Conservation (phyloP, 35 echinoderm and acorn worm species). For the Diadema setosum region DNA sequence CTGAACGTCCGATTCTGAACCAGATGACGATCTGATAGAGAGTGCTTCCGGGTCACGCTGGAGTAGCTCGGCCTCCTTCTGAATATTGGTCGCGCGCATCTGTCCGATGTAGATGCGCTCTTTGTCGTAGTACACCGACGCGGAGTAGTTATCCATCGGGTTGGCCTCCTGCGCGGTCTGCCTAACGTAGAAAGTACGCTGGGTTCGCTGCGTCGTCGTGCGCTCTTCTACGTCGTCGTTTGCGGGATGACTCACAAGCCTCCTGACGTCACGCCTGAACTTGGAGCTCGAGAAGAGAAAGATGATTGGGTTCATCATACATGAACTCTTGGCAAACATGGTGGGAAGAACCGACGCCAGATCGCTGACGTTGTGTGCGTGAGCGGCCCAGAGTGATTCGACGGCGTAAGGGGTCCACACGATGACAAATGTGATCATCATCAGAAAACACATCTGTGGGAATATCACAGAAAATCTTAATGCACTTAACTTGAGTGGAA, state of each 20-base stretch:
- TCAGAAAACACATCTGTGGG: constrained; percentile 40
- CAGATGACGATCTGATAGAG: constrained; percentile 29
- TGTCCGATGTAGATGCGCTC: constrained; percentile 66
- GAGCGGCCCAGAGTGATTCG: background rate
- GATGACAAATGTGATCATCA: constrained; percentile 32
- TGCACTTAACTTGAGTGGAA: no score
- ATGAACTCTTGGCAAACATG: constrained; percentile 77
- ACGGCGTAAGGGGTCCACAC: constrained; percentile 53
- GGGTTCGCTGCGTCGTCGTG: background rate
- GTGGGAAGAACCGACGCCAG: constrained; percentile 32
- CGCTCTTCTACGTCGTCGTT: background rate
- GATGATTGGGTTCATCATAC: constrained; percentile 72
- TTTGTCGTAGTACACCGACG: constrained; percentile 54
- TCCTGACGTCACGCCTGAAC: constrained; percentile 48
- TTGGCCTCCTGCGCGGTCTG: background rate
- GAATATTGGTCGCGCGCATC: constrained; percentile 31
- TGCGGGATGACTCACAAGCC: background rate
- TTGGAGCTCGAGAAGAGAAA: constrained; percentile 48
- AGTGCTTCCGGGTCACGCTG: constrained; percentile 38
- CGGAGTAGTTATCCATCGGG: background rate
- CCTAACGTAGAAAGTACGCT: background rate
- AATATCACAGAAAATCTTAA: no score
- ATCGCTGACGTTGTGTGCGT: background rate
- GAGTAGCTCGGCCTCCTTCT: constrained; percentile 38
- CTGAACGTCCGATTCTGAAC: background rate